Evolutionary conservation across 1,140 invertebrate genomes (phyloP).

Genomic region (Zelostemma sp.): DNA sequence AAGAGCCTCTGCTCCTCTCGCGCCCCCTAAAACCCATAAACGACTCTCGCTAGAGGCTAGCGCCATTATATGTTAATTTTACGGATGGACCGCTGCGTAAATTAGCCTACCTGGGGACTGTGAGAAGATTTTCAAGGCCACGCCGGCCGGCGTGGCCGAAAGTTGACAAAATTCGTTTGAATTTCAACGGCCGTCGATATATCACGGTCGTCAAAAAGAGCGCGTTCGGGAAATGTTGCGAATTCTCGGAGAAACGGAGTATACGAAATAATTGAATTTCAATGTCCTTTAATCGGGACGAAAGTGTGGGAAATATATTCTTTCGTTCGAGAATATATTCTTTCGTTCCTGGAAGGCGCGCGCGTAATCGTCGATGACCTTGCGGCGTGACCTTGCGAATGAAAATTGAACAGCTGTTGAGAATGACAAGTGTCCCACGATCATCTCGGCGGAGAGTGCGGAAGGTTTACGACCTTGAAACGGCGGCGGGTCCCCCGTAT

Average conservation of each 20-base stretch:
- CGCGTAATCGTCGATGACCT: too few relatives aligned
- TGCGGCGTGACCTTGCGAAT: too few relatives aligned
- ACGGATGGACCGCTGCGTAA: slow-evolving; percentile 54
- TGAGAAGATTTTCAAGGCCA: slow-evolving; percentile 52
- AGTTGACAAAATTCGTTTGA: slow-evolving; percentile 52
- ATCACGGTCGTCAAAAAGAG: slow-evolving; percentile 31
- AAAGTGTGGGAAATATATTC: too few relatives aligned
- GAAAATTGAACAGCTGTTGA: too few relatives aligned
- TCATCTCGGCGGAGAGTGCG: slow-evolving; percentile 11
- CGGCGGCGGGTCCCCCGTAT: slow-evolving; percentile 41
- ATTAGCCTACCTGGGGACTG: slow-evolving; percentile 53
- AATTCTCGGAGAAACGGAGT: too few relatives aligned
- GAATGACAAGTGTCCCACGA: slow-evolving; percentile 19
- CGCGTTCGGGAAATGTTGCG: neutral
- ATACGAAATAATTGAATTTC: too few relatives aligned
- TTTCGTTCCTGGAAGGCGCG: too few relatives aligned
- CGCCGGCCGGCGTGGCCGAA: slow-evolving; percentile 31
- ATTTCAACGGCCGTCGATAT: slow-evolving; percentile 47
- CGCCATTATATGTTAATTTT: slow-evolving; percentile 61
- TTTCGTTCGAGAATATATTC: too few relatives aligned
- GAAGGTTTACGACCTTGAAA: slow-evolving; percentile 45
- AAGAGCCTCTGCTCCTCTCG: too few relatives aligned
- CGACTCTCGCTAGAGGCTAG: slow-evolving; percentile 31
- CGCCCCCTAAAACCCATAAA: slow-evolving; percentile 10
- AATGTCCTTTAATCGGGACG: too few relatives aligned